phyloP scores from a whole-genome alignment of 2,113 vertebrate genomes.

The Formicarius rufipectus region DNA sequence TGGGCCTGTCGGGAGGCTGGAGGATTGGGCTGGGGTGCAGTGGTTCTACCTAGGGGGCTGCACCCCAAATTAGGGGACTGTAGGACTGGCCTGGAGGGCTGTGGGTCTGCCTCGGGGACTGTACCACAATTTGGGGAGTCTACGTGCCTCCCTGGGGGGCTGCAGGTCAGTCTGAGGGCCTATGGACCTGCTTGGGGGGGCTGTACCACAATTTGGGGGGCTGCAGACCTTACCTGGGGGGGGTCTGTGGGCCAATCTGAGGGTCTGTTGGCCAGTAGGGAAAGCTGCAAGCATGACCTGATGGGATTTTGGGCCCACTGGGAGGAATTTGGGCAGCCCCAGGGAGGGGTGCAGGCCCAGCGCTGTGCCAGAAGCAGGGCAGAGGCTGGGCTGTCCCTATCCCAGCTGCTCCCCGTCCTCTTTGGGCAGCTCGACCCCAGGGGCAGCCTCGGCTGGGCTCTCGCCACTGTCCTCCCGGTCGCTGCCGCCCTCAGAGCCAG shows the following conservation, averaged over 20 bases:
- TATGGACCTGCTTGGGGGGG: no score
- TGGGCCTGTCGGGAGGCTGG: no score
- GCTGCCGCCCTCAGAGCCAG: conserved; percentile 65
- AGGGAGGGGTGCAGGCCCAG: neutral
- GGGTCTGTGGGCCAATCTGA: no score
- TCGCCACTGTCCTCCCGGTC: neutral
- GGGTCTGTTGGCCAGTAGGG: neutral
- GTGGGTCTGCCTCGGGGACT: neutral
- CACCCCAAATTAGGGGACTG: neutral
- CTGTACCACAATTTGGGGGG: neutral
- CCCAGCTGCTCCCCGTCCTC: conserved; percentile 20
- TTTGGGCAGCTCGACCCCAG: neutral
- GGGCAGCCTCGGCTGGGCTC: neutral
- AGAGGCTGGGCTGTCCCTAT: neutral
- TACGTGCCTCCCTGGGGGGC: neutral
- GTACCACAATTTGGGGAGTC: neutral
- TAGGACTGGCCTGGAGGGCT: no score
- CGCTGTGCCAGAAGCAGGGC: neutral
- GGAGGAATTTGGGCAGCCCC: accelerated
- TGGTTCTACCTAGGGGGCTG: no score
- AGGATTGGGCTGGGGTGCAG: no score
- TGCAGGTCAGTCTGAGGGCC: no score
- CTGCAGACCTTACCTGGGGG: accelerated
- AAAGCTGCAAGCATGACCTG: no score
- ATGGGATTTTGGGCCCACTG: accelerated